These are phyloP conservation scores for Proterorhinus semilunaris DNA, from an alignment of 2,113 vertebrate species.

Conservation along the genomic window DNA sequence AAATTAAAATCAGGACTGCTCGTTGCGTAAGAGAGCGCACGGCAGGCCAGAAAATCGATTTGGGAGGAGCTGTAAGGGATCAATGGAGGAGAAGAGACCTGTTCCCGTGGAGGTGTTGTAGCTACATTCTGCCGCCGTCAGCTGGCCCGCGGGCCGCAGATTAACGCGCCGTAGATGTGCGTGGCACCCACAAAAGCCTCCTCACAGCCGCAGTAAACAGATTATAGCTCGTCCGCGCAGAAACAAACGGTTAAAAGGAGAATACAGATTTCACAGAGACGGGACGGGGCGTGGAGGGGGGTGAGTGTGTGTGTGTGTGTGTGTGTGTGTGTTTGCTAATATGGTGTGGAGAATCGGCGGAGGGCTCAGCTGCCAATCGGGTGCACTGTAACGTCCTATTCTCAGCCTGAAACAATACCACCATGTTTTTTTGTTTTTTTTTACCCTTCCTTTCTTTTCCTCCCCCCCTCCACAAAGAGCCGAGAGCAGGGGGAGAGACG, in stretches of 20 bases:
- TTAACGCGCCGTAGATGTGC: conserved; percentile 61
- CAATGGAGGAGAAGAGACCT: too few species aligned
- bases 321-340: conserved; percentile 65
- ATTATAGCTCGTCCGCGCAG: conserved; percentile 67
- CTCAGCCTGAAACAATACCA: conserved; percentile 69
- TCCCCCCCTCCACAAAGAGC: conserved; percentile 70
- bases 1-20: too few species aligned
- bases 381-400: conserved; percentile 68
- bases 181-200: conserved; percentile 66
- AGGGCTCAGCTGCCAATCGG: conserved; percentile 70
- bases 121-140: conserved; percentile 74
- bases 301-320: conserved; percentile 54
- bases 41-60: too few species aligned
- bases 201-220: conserved; percentile 73
- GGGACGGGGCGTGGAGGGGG: conserved; percentile 33
- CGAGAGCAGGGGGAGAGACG: conserved; percentile 65
- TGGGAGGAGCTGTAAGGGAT: too few species aligned
- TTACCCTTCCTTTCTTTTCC: conserved; percentile 44
- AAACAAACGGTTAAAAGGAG: conserved; percentile 74
- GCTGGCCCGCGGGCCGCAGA: conserved; percentile 72
- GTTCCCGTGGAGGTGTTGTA: conserved; percentile 44
- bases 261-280: conserved; percentile 76
- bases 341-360: conserved; percentile 73
- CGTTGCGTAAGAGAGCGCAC: too few species aligned
- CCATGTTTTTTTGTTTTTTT: conserved; percentile 49